These are phyloP conservation scores for Scophthalmus maximus DNA, from an alignment of 2,113 vertebrate species.

Conservation along the genomic window DNA sequence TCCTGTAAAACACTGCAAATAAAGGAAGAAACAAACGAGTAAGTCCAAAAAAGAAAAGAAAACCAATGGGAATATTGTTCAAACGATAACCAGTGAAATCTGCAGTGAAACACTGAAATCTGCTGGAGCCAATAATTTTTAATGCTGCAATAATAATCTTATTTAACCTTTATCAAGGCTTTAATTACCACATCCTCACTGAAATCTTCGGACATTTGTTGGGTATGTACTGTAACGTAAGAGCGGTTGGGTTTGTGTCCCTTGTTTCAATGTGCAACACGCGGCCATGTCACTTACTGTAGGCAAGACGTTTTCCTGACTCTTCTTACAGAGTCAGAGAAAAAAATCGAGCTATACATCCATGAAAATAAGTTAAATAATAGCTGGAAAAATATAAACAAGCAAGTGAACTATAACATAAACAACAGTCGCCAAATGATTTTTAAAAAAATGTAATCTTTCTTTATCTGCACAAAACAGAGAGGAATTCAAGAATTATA, in stretches of 20 bases:
- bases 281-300: not conserved
- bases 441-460: too few species aligned
- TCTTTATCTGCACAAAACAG: too few species aligned
- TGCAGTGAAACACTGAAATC: not conserved
- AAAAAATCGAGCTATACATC: not conserved
- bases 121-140: not conserved
- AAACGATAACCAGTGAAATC: not conserved
- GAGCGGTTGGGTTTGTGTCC: not conserved
- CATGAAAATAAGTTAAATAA: not conserved
- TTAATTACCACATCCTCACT: not conserved
- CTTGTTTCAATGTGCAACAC: not conserved
- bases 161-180: too few species aligned
- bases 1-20: slow-evolving; percentile 82
- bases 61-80: not conserved
- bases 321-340: not conserved
- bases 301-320: not conserved
- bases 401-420: not conserved
- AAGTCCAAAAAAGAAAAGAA: not conserved
- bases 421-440: too few species aligned
- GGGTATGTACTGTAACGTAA: too few species aligned
- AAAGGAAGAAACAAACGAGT: slow-evolving; percentile 7
- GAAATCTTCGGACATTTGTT: not conserved
- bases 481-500: not conserved
- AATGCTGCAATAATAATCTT: not conserved
- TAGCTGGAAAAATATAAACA: not conserved